Percentiles rank a stretch among this genome's conserved stretches.
Conservation (phyloP, 2,113 vertebrate genomes). For the Dasypus novemcinctus region DNA sequence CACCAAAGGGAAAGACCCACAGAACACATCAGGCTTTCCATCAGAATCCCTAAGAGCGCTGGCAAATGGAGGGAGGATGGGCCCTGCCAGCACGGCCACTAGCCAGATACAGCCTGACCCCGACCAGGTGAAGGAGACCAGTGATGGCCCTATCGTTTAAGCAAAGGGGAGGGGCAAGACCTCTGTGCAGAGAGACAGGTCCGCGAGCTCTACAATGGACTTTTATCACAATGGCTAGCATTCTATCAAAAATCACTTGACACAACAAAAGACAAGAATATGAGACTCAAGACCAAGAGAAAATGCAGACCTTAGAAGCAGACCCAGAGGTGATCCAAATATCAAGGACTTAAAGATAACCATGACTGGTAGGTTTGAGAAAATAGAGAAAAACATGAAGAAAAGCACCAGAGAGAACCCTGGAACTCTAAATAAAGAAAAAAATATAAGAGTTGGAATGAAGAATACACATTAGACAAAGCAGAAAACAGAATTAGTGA, state of each 20-base stretch:
- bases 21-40: neutral
- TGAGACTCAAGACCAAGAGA: neutral
- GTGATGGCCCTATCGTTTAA: accelerated
- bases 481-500: neutral
- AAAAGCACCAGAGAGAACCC: neutral
- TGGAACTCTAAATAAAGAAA: neutral
- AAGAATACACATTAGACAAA: neutral
- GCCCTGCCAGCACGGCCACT: neutral
- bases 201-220: too few relatives aligned
- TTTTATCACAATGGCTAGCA: neutral
- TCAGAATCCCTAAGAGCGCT: neutral
- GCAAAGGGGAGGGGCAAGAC: neutral
- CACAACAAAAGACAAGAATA: neutral
- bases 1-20: neutral
- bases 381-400: neutral
- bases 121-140: neutral
- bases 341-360: neutral
- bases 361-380: neutral
- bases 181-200: too few relatives aligned
- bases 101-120: neutral
- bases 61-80: neutral
- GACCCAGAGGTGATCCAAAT: neutral
- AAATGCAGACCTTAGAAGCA: neutral
- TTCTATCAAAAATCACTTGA: neutral
- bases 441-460: neutral